Evolutionary conservation across 2,797 vertebrate species (phyloP).

Genomic region (Pipistrellus nathusii): DNA sequence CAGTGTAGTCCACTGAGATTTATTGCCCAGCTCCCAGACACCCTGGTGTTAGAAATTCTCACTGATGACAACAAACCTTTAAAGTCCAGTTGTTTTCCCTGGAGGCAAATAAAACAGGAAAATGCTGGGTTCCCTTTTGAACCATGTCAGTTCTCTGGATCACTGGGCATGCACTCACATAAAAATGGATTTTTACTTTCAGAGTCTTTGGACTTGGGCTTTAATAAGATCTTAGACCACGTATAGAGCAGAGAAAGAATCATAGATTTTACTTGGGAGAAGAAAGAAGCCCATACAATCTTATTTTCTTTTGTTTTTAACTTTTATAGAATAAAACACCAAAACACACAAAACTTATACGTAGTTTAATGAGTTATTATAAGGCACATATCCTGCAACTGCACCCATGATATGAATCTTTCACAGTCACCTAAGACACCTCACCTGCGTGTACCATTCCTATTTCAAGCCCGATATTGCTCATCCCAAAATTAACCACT

Average conservation of each 20-base stretch:
- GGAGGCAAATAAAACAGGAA: conserved; percentile 59
- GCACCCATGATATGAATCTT: neutral
- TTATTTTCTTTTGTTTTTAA: conserved; percentile 27
- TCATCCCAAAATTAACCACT: neutral
- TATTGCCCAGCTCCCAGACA: conserved; percentile 6
- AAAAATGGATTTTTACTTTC: neutral
- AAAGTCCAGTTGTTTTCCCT: conserved; percentile 52
- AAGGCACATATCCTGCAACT: neutral
- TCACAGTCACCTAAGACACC: neutral
- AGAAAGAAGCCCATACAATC: neutral
- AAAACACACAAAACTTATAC: neutral
- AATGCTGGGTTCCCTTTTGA: conserved; percentile 48
- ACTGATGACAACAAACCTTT: neutral
- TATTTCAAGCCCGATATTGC: neutral
- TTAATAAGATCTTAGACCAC: conserved; percentile 27
- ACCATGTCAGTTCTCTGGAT: neutral
- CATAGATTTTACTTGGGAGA: neutral
- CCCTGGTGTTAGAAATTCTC: conserved; percentile 55
- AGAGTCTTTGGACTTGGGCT: neutral
- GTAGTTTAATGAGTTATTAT: neutral
- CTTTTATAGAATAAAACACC: conserved; percentile 37
- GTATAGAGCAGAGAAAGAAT: neutral
- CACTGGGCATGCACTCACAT: neutral
- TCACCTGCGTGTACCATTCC: no score
- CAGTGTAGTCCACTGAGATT: conserved; percentile 66